Percentiles rank a stretch among this genome's conserved stretches.
These are phyloP conservation scores for Diabrotica balteata DNA, from an alignment of 2,888 invertebrate genomes.

Conservation along the genomic window DNA sequence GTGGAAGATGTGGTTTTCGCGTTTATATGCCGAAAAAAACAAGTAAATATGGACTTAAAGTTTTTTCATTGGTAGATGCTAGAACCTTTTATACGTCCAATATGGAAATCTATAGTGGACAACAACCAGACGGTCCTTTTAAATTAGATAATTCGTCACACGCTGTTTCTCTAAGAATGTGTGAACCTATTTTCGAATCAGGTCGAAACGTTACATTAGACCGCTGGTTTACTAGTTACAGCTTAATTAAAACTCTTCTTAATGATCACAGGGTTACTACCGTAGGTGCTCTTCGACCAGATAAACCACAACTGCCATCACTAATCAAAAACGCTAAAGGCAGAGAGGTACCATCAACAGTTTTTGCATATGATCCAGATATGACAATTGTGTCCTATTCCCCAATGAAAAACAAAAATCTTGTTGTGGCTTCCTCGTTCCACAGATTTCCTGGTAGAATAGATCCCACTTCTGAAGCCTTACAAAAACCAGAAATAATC, in stretches of 20 bases:
- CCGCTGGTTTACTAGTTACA: slow-evolving; percentile 6
- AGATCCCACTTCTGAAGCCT: slow-evolving; percentile 7
- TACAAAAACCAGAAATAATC: slow-evolving; percentile 20
- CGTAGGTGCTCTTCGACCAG: not conserved
- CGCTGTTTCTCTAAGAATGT: slow-evolving; percentile 20
- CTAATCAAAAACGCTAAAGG: slow-evolving; percentile 5
- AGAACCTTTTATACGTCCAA: slow-evolving; percentile 31
- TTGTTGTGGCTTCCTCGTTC: slow-evolving; percentile 21
- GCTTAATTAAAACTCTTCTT: slow-evolving; percentile 4
- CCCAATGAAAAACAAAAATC: slow-evolving; percentile 23
- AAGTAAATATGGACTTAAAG: slow-evolving; percentile 31
- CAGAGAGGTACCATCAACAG: slow-evolving; percentile 2
- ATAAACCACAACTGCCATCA: slow-evolving; percentile 11
- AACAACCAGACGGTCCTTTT: slow-evolving; percentile 34
- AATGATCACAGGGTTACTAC: slow-evolving; percentile 4
- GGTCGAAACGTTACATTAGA: slow-evolving; percentile 15
- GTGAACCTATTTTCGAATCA: slow-evolving; percentile 14
- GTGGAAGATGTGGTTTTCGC: slow-evolving; percentile 29
- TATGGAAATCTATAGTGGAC: slow-evolving; percentile 33
- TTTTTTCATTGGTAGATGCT: slow-evolving; percentile 32
- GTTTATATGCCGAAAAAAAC: slow-evolving; percentile 33
- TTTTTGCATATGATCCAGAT: slow-evolving; percentile 23
- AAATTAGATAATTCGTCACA: slow-evolving; percentile 5
- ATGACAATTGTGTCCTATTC: slow-evolving; percentile 18
- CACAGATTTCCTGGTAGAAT: slow-evolving; percentile 12